Conservation (phyloP, 2,888 invertebrate species). For the Litoditis marina region DNA sequence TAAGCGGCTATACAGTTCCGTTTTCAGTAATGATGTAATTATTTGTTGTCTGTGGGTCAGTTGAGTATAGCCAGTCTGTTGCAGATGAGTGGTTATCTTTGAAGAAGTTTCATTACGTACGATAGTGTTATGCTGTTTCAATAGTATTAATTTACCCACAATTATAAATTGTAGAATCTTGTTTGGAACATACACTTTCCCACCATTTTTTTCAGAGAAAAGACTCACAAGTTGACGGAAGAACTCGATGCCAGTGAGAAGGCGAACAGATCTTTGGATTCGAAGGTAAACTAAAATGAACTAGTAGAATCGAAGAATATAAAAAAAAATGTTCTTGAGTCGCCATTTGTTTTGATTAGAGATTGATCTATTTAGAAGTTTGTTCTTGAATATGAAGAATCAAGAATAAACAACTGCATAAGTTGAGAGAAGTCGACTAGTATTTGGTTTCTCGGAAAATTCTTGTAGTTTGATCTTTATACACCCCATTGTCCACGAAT, state of each 20-base stretch:
- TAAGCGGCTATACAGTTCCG: neutral
- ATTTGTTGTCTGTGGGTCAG: neutral
- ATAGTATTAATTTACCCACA: too few species aligned
- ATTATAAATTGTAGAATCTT: too few species aligned
- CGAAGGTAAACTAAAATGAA: too few species aligned
- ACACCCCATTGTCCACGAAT: too few species aligned
- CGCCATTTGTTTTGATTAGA: neutral
- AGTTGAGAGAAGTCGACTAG: too few species aligned
- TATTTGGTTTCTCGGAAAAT: too few species aligned
- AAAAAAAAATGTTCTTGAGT: too few species aligned
- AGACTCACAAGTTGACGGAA: conserved; percentile 33
- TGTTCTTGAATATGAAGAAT: neutral
- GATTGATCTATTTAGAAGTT: neutral
- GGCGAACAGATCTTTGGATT: conserved; percentile 28
- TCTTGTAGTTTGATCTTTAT: too few species aligned
- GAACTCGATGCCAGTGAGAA: conserved; percentile 38
- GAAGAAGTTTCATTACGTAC: neutral
- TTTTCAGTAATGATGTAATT: neutral
- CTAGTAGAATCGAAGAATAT: too few species aligned
- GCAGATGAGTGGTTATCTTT: neutral
- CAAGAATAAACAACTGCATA: too few species aligned
- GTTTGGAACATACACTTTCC: too few species aligned
- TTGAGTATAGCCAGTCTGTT: neutral
- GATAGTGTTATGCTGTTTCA: neutral
- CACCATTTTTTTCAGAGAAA: conserved; percentile 35